Base-by-base conservation (phyloP, 2,888 invertebrate species). In the Yponomeuta sedellus region DNA sequence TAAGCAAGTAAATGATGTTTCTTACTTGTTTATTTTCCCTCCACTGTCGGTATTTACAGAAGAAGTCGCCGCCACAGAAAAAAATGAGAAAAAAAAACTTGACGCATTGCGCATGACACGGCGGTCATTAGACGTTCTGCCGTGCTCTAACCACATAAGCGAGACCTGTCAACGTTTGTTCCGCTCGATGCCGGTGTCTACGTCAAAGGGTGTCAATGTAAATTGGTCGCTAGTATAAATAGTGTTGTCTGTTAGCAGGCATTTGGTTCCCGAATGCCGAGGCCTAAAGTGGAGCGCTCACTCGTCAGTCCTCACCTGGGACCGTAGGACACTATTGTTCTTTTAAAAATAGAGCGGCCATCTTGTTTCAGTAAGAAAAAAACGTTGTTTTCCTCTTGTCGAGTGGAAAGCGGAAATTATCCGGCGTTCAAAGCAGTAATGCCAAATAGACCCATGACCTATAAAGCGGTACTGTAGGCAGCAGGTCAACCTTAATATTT, bases 251-350 rank as follows among this genome's bases (percentile, higher is more conserved):
- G 82, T 86, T 86, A 83, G 75, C 77, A 61, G 56, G 20, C 58
- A 77, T 81, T 82, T 75, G 81, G 85, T 83, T 85, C 85, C 85
- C 82, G 86, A 86, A 87, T 87, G 78, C 87, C 85, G 77, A 80
- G 81, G 80, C 77, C 77, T 80, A 82, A 85, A 83, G 84, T 85
- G 81, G 85, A 79, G 72, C 86, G 81, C 72, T 76, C 77, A 40
- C 58, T 59, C 59, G 59, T 65, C 65, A 65, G 58, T 65, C 87
- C 73, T 72, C 80, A 71, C 77, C 80, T 74, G 69, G 71, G 74
- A 68, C 63, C 19, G 58, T 20, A 20, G 61, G 25, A 39, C 34
- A 57, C 64, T 64, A 64, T 64, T 64, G 64, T 64, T 20, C 44
- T 16, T 52, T 16, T 52, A 52, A 52, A 52, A 52, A 52, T 52